A percentile compares a stretch with the other conserved stretches of the same genome.
Conservation (phyloP, 2,113 vertebrate species). For the Pelecanus crispus region DNA sequence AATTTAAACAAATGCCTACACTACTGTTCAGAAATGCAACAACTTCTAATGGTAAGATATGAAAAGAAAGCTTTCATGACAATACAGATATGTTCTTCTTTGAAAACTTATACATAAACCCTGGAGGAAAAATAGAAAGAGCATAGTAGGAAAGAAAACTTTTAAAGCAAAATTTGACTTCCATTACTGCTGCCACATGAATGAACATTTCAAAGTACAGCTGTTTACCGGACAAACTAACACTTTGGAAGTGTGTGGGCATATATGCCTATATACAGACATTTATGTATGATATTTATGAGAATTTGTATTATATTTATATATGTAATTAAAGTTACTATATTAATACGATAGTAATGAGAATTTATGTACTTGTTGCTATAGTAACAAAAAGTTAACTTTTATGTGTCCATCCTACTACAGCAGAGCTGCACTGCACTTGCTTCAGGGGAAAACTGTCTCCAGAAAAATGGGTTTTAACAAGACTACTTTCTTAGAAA, state of each 20-base stretch:
- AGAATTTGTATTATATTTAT: background rate
- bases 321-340: background rate
- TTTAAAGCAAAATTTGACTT: background rate
- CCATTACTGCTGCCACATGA: background rate
- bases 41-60: background rate
- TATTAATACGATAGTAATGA: background rate
- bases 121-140: background rate
- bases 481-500: background rate
- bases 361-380: background rate
- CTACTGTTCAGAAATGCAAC: background rate
- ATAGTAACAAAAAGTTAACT: background rate
- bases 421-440: background rate
- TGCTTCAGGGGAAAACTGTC: background rate
- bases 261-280: background rate
- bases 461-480: background rate
- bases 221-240: background rate
- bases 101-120: background rate
- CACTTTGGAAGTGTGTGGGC: background rate
- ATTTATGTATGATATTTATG: background rate
- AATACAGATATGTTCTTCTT: background rate
- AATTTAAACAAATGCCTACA: background rate
- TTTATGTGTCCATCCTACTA: background rate
- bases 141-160: background rate
- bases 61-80: background rate
- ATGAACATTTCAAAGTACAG: background rate